Percentiles rank a stretch among this genome's conserved stretches.
Evolutionary conservation across 2,888 invertebrate species (phyloP).

Genomic region (Petrolisthes manimaculis): DNA sequence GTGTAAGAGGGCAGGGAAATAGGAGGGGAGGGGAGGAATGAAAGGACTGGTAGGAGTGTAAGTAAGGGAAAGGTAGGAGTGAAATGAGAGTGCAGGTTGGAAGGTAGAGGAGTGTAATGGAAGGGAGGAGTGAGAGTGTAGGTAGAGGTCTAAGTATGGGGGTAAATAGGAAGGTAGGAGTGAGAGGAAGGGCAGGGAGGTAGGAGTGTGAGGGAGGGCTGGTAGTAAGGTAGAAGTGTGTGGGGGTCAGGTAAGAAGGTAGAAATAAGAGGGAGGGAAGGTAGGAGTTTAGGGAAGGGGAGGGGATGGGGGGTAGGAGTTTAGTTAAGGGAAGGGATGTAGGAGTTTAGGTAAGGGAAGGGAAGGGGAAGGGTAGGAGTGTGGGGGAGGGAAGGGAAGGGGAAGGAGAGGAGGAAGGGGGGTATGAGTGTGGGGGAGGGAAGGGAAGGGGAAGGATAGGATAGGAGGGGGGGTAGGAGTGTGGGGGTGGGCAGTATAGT

Average conservation of each 20-base stretch:
- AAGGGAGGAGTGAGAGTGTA: not conserved
- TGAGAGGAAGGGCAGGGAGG: not conserved
- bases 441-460: not conserved
- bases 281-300: not conserved
- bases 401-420: not conserved
- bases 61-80: not conserved
- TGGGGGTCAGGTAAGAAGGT: not conserved
- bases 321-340: not conserved
- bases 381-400: no score
- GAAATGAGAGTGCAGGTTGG: not conserved
- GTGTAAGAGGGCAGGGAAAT: not conserved
- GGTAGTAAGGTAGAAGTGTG: not conserved
- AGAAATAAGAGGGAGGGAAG: not conserved
- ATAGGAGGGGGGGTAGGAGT: no score
- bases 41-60: not conserved
- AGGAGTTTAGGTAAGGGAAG: not conserved
- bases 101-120: not conserved
- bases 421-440: not conserved
- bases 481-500: conserved; percentile 10
- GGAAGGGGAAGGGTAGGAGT: conserved; percentile 9
- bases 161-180: not conserved
- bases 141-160: not conserved
- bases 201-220: not conserved
- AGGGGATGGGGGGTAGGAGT: not conserved
- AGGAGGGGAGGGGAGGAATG: not conserved